Evolutionary conservation across 2,888 invertebrate genomes (phyloP), one percentile per base, ranked within the genome.

Genomic region (Erannis defoliaria): DNA sequence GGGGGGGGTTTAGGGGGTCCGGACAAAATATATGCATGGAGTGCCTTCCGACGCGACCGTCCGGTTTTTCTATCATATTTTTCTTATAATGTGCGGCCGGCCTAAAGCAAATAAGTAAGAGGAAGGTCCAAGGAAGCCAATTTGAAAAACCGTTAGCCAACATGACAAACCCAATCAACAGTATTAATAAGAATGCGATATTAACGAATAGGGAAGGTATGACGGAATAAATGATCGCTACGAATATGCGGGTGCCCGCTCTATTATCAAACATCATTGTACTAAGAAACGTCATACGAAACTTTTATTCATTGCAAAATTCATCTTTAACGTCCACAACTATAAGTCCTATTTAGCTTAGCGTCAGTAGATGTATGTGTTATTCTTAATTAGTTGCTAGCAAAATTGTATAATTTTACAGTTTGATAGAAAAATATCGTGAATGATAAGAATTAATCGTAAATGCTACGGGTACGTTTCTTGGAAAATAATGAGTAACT

Each of bases 211-310:
- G 86, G 84, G 84, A 90, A 90, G 88, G 85, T 89, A 89, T 84
- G 82, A 82, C 81, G 76, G 81, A 79, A 84, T 82, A 85, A 88
- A 65, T 66, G 45, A 86, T 87, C 85, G 82, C 82, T 78, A 76
- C 71, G 76, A 74, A 66, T 63, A 89, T 92, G 92, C 91, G 92
- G 92, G 92, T 81, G 79, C 90, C 89, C 89, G 89, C 85, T 81
- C 81, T 60, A 72, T 64, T 67, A 69, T 71, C 76, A 76, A n/a
- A 72, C 69, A 69, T 64, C 16, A 26, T 35, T 67, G 56, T 59
- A 63, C 54, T 55, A 55, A 64, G 65, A 68, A 80, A 78, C 66
- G 72, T 57, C 67, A 51, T 73, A 80, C 58, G 46, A 49, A 21
- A 58, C 46, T 35, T 53, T 18, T 19, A 6, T 49, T 43, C 57